These are phyloP conservation scores for Phymatocera aterrima DNA, from an alignment of 2,888 invertebrate species.

Conservation along the genomic window DNA sequence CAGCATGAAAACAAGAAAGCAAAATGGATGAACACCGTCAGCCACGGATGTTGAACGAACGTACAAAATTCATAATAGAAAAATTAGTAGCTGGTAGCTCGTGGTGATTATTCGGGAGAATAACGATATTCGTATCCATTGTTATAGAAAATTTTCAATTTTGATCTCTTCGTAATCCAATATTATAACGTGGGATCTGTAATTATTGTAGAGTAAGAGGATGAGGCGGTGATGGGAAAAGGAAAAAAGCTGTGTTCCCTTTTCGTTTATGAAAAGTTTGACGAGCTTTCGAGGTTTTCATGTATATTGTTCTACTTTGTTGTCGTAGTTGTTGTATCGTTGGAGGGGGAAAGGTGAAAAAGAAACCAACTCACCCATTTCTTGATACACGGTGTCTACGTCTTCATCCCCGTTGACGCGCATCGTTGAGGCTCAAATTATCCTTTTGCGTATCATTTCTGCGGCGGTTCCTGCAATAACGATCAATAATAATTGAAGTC, in stretches of 20 bases:
- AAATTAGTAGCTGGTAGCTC: not conserved
- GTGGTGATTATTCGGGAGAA: too few species aligned
- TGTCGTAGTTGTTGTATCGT: not conserved
- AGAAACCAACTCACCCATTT: slow-evolving; percentile 66
- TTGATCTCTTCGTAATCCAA: not conserved
- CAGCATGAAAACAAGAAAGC: too few species aligned
- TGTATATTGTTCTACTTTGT: not conserved
- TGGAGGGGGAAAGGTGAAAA: not conserved
- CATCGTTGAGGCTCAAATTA: slow-evolving; percentile 66
- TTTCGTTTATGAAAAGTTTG: not conserved
- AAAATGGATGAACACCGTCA: too few species aligned
- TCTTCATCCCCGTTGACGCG: slow-evolving; percentile 70
- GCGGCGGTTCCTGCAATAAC: not conserved
- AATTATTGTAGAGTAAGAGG: not conserved
- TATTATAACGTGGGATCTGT: not conserved
- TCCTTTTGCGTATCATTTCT: slow-evolving; percentile 61
- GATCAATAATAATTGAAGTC: too few species aligned
- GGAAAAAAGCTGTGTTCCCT: not conserved
- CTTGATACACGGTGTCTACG: slow-evolving; percentile 65
- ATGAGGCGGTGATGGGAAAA: too few species aligned
- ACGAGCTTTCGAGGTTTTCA: not conserved
- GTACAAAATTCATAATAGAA: not conserved
- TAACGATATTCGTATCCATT: not conserved
- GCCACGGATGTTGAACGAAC: slow-evolving; percentile 2
- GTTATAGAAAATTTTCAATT: not conserved